Evolutionary conservation across 2,888 invertebrate genomes (phyloP), one percentile per base, ranked within the genome.

Genomic region (Diploptera punctata): DNA sequence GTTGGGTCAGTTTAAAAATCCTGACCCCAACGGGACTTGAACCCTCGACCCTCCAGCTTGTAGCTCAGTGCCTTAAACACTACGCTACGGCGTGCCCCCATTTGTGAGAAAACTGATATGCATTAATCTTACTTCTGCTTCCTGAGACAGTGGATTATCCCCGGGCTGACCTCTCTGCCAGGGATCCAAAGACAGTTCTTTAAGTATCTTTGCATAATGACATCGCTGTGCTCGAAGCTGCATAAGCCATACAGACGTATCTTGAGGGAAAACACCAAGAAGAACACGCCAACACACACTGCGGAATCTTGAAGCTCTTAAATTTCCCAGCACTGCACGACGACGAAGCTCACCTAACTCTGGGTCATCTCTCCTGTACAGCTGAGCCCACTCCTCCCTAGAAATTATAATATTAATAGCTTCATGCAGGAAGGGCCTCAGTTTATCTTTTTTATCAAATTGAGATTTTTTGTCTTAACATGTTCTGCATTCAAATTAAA

Each of bases 61-160:
- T n/a, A n/a, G n/a, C n/a, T n/a, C n/a, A n/a, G n/a, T n/a, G n/a
- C n/a, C n/a, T n/a, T n/a, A n/a, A n/a, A n/a, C n/a, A n/a, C n/a
- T n/a, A n/a, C n/a, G n/a, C n/a, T n/a, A n/a, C n/a, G n/a, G n/a
- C n/a, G n/a, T n/a, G n/a, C n/a, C n/a, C n/a, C n/a, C n/a, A n/a
- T n/a, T n/a, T n/a, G n/a, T n/a, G n/a, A n/a, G n/a, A n/a, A n/a
- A n/a, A n/a, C n/a, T n/a, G n/a, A n/a, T n/a, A n/a, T n/a, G n/a
- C n/a, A n/a, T n/a, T n/a, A 24, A 61, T 75, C 79, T 79, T 81
- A 92, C 92, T 86, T 91, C 88, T 79, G 90, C 89, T 75, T 89
- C 88, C 79, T 93, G 93, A 10, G 93, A 93, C 4, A 94, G 81
- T 0, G 94, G 94, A 82, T 94, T 91, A 80, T 93, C 90, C 3